Percentiles rank a stretch among this genome's conserved stretches.
These are phyloP conservation scores for Chloroclystis v-ata DNA, from an alignment of 2,888 invertebrate species.

Conservation along the genomic window DNA sequence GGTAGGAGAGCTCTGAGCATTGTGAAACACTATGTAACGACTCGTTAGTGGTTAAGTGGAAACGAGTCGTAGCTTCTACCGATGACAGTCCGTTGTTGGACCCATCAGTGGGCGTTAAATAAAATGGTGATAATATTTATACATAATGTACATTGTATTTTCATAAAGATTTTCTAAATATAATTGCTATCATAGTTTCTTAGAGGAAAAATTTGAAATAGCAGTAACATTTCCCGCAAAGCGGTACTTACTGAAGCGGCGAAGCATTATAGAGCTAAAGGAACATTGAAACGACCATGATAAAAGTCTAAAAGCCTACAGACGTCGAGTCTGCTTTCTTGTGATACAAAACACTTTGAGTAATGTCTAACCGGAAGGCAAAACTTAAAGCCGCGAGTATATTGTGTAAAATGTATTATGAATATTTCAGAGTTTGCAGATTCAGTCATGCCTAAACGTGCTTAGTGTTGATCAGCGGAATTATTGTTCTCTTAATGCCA, in stretches of 20 bases:
- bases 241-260: constrained; percentile 21
- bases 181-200: constrained; percentile 15
- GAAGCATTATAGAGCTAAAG: constrained; percentile 27
- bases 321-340: constrained; percentile 37
- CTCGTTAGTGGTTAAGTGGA: no score
- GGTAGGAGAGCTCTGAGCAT: no score
- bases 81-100: no score
- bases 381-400: constrained; percentile 56
- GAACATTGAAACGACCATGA: constrained; percentile 36
- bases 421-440: neutral
- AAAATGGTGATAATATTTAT: no score
- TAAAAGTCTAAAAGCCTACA: constrained; percentile 40
- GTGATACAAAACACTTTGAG: constrained; percentile 50
- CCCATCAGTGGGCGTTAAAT: no score
- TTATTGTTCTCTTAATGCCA: no score
- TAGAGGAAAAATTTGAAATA: constrained; percentile 22
- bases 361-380: constrained; percentile 51
- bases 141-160: no score
- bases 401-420: constrained; percentile 23
- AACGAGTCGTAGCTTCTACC: no score
- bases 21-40: no score
- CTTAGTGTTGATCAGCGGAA: no score
- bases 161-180: no score
- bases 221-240: constrained; percentile 27
- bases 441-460: neutral